phyloP scores from a whole-genome alignment of 2,888 invertebrate genomes.

The Icerya purchasi region DNA sequence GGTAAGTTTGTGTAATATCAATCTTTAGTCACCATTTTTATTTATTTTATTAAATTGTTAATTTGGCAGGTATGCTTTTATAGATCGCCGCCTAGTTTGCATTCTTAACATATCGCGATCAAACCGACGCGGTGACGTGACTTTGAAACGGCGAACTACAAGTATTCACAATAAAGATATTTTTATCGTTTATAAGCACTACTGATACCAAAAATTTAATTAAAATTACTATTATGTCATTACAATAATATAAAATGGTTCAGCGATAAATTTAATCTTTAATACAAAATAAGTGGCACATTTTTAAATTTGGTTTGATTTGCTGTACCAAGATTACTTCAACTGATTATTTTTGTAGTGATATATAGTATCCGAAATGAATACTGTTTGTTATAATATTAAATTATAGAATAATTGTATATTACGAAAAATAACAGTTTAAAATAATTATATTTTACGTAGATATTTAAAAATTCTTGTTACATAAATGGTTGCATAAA shows the following conservation, averaged over 20 bases:
- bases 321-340: not conserved
- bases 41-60: not conserved
- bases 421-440: no score
- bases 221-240: no score
- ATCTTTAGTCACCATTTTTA: not conserved
- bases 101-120: not conserved
- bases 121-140: no score
- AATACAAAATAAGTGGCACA: no score
- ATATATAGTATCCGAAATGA: not conserved
- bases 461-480: not conserved
- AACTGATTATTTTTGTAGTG: no score
- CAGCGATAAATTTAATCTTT: no score
- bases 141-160: no score
- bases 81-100: not conserved
- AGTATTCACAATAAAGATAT: no score
- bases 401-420: not conserved
- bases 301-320: not conserved
- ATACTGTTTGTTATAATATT: no score
- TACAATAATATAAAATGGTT: no score
- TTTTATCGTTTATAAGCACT: no score
- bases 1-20: not conserved
- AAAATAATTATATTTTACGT: not conserved
- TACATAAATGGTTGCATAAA: not conserved
- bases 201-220: no score
- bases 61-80: not conserved